phyloP scores from a whole-genome alignment of 92 coral and sea anemone species.

The Meandrina meandrites region DNA sequence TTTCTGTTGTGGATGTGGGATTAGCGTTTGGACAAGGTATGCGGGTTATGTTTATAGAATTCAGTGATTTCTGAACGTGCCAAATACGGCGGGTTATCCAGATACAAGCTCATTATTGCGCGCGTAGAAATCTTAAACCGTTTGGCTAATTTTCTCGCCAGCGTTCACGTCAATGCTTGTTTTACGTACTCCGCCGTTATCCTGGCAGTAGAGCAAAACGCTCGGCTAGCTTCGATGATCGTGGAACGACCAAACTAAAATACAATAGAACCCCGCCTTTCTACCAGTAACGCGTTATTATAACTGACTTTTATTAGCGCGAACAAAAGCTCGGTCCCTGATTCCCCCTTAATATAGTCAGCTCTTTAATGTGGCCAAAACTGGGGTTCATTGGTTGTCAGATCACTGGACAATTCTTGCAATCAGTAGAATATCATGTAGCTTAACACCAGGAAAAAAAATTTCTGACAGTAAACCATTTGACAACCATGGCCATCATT shows the following conservation, averaged over 20 bases:
- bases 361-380: not conserved
- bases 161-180: not conserved
- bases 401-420: not conserved
- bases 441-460: too few species aligned
- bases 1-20: not conserved
- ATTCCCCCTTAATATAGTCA: not conserved
- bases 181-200: not conserved
- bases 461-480: too few species aligned
- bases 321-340: not conserved
- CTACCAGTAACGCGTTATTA: not conserved
- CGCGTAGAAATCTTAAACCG: not conserved
- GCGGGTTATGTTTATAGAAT: not conserved
- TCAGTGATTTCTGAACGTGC: not conserved
- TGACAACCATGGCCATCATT: too few species aligned
- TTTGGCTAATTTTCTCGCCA: not conserved
- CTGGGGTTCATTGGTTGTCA: not conserved
- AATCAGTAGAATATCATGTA: not conserved
- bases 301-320: not conserved
- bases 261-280: not conserved
- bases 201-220: not conserved
- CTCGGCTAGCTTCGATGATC: not conserved
- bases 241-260: not conserved
- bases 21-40: slow-evolving; percentile 35
- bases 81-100: not conserved
- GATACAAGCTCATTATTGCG: not conserved